Evolutionary conservation across 2,113 vertebrate genomes (phyloP), one percentile per base, ranked within the genome.

Genomic region (Pholis gunnellus): DNA sequence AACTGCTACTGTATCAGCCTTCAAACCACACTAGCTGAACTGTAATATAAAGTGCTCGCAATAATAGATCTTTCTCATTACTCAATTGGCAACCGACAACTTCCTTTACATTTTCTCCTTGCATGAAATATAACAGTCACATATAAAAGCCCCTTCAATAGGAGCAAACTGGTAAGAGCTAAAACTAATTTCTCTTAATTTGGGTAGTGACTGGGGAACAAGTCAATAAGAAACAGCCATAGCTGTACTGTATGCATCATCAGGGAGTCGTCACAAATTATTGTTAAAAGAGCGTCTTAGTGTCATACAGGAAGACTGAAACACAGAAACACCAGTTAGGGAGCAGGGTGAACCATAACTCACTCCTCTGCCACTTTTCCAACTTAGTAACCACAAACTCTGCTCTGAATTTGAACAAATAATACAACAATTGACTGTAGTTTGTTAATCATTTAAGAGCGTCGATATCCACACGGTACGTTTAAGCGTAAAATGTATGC

Each of bases 1-100:
- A 78, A 72, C 42, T 61, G 63, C 69, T 52, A 77, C 64, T 42
- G 34, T 50, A 56, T 80, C 67, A 76, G 52, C 75, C 48, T 72
- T 75, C 3, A 77, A 73, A 75, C 71, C 29, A 17, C 50, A 63
- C 52, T 4, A 38, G 52, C 48, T 63, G n/a, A 72, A 70, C 6
- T 44, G 59, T 34, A 76, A 48, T 57, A 75, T 94, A 94, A 94
- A 95, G 93, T 94, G 93, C 91, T 89, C 34, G 87, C 46, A 80
- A 69, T 83, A 75, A 86, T 74, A 17, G 54, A 59, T 81, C 61
- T 73, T 82, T 79, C 4, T 68, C 20, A 40, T 78, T 65, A 68
- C 46, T 84, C 56, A 86, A 67, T 78, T 87, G 79, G 78, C 84
- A 88, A 74, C 50, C 20, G 42, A 25, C 22, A 38, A 29, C 70